These are phyloP conservation scores for Apamea epomidion DNA, from an alignment of 2,888 invertebrate genomes.

Conservation along the genomic window DNA sequence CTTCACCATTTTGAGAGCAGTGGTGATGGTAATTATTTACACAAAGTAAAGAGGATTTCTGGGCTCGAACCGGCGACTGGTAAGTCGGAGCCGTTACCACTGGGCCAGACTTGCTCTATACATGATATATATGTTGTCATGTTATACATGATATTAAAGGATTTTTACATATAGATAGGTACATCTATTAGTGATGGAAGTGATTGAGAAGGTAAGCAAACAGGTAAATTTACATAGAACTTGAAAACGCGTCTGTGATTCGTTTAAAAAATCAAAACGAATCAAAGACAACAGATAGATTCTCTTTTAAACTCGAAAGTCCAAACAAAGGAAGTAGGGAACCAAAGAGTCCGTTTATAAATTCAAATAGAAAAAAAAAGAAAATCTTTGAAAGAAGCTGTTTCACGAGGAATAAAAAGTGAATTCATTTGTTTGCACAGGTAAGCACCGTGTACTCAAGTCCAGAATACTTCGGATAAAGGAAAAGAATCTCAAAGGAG, in stretches of 20 bases:
- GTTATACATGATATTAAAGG: no score
- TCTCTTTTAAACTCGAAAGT: neutral
- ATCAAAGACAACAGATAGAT: neutral
- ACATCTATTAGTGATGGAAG: neutral
- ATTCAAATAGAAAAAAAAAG: constrained; percentile 17
- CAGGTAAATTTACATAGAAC: neutral
- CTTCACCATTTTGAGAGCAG: no score
- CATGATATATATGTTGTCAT: no score
- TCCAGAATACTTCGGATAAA: constrained; percentile 34
- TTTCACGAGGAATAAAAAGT: constrained; percentile 31
- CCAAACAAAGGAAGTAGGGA: neutral
- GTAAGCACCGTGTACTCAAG: constrained; percentile 26
- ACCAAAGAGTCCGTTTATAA: constrained; percentile 12
- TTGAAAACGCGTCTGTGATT: neutral
- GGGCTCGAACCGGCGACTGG: no score
- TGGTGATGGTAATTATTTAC: no score
- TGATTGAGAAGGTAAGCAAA: neutral
- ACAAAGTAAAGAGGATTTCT: no score
- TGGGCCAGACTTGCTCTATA: no score
- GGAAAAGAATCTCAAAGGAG: constrained; percentile 42
- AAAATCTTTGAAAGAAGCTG: constrained; percentile 22
- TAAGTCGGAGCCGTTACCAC: no score
- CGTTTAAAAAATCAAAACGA: neutral
- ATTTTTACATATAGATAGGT: no score
- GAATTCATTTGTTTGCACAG: constrained; percentile 46